phyloP scores from a whole-genome alignment of 2,888 invertebrate species.

The Melikaiella ostensackeni region DNA sequence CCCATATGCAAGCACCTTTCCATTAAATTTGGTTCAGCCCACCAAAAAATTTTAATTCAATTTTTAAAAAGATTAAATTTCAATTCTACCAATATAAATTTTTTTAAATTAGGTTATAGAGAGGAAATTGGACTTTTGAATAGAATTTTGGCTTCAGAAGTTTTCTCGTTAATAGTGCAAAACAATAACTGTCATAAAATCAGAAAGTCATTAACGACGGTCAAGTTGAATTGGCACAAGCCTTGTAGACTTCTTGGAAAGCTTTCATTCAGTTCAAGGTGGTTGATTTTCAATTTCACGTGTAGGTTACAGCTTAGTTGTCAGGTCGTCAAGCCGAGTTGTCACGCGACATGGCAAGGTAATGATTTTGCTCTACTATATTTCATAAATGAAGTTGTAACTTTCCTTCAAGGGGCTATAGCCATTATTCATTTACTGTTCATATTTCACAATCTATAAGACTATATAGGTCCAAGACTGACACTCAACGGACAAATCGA shows the following conservation, averaged over 20 bases:
- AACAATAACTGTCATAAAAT: slow-evolving; percentile 1
- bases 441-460: neutral
- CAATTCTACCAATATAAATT: too few relatives aligned
- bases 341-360: neutral
- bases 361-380: neutral
- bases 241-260: slow-evolving; percentile 19
- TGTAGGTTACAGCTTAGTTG: neutral
- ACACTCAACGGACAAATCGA: neutral
- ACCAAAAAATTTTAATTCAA: too few relatives aligned
- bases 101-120: neutral
- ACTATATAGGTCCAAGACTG: slow-evolving; percentile 1
- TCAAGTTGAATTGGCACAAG: slow-evolving; percentile 34
- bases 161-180: neutral
- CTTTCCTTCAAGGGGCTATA: slow-evolving; percentile 3
- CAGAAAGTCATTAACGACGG: neutral
- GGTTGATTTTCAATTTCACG: neutral
- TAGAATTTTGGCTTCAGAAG: neutral
- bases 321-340: neutral
- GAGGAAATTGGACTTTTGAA: neutral
- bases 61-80: too few relatives aligned
- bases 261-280: slow-evolving; percentile 35
- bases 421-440: slow-evolving; percentile 17
- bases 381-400: slow-evolving; percentile 16
- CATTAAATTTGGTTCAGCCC: too few relatives aligned
- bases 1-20: too few relatives aligned